Evolutionary conservation across 2,888 invertebrate genomes (phyloP), one percentile per base, ranked within the genome.

Genomic region (Pammene aurita): DNA sequence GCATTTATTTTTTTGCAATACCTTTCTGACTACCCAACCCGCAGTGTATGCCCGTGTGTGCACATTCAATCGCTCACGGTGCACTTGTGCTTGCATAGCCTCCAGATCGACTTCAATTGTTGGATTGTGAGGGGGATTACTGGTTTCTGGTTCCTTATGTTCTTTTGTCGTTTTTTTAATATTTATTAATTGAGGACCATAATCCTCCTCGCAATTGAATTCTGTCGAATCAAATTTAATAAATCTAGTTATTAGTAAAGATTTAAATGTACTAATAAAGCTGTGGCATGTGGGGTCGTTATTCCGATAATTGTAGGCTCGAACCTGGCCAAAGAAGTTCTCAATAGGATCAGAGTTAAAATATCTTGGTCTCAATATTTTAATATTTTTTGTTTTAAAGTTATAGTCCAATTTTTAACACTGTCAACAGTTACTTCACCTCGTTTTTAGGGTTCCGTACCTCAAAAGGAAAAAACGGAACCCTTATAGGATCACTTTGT

Each of bases 241-340:
- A 48, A 77, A 70, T 54, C 73, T 66, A 10, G 75, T 77, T 1
- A 76, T 76, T n/a, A 77, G 48, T 5, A 78, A 60, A 5, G 77
- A 74, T 56, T 67, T 75, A 69, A 77, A 77, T 0, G 74, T 76
- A 35, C 26, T 62, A 62, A 61, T 73, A 42, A 78, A 78, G 6
- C 68, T 66, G 62, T 78, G 73, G 57, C 73, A 74, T 62, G 67
- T 60, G 4, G 77, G 77, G 16, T 77, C 67, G 54, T 74, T 79
- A 71, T 74, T 76, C 55, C 76, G 71, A 56, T 72, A 76, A 70
- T 75, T 77, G 26, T 26, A 26, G 26, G 26, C 26, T 26, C 26
- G 26, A 4, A 26, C 26, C 26, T 26, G 4, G 26, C 26, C 26
- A 26, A 26, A 26, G 26, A 26, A 26, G 2, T 26, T 26, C 4